Conservation (phyloP, 1,140 invertebrate genomes). For the Pristionchus pacificus region DNA sequence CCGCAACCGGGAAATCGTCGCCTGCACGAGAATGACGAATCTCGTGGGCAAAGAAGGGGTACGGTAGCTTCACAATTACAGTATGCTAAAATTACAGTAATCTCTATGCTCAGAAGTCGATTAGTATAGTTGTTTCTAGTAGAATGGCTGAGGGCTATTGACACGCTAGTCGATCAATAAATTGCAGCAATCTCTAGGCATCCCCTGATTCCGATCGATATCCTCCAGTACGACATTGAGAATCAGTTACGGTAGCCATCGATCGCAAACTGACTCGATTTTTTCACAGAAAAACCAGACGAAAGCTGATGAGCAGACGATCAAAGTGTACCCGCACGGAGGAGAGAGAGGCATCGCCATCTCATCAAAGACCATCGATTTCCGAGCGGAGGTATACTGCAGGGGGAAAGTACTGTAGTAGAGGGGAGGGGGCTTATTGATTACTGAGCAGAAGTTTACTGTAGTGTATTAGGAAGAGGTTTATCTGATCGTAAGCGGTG, state of each 20-base stretch:
- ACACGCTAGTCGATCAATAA: no score
- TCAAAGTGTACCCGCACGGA: constrained; percentile 59
- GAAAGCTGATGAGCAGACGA: constrained; percentile 69
- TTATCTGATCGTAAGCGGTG: not conserved
- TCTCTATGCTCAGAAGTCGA: no score
- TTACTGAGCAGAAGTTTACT: not conserved
- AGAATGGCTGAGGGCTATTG: no score
- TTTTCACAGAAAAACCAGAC: constrained; percentile 38
- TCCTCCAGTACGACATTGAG: no score
- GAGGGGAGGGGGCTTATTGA: constrained; percentile 54
- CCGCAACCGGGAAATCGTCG: constrained; percentile 39
- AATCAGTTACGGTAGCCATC: no score
- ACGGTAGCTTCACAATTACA: no score
- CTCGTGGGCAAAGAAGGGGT: constrained; percentile 2
- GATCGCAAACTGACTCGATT: no score
- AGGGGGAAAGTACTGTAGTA: constrained; percentile 20
- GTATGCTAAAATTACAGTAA: no score
- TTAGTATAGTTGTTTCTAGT: no score
- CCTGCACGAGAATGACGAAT: constrained; percentile 37
- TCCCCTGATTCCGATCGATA: no score
- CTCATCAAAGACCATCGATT: constrained; percentile 70
- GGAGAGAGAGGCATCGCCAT: constrained; percentile 60
- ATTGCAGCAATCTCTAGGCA: no score
- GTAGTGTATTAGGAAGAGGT: not conserved
- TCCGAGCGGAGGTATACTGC: constrained; percentile 65